Evolutionary conservation across 2,113 vertebrate species (phyloP).

Genomic region (Chroicocephalus ridibundus): DNA sequence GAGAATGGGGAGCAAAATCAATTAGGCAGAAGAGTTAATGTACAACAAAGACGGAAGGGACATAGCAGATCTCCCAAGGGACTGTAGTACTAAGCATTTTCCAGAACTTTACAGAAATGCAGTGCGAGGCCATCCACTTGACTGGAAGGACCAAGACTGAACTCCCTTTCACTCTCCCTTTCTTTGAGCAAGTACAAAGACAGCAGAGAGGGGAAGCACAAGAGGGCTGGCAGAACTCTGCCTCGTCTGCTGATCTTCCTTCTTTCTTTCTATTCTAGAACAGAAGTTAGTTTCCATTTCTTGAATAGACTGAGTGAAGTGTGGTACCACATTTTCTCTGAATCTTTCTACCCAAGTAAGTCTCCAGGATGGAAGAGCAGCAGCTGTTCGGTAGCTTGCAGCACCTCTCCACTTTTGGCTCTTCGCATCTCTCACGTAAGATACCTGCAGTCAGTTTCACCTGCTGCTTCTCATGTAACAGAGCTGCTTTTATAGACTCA

Average conservation of each 20-base stretch:
- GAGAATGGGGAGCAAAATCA: not conserved
- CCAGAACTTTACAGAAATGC: not conserved
- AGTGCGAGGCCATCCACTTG: not conserved
- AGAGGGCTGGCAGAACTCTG: not conserved
- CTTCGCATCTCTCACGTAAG: not conserved
- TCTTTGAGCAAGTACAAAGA: not conserved
- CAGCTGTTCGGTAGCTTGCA: not conserved
- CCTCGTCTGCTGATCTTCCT: not conserved
- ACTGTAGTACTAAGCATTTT: not conserved
- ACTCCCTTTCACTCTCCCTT: not conserved
- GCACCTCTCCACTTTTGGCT: not conserved
- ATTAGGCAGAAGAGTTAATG: not conserved
- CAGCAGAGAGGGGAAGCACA: not conserved
- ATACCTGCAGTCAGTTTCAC: not conserved
- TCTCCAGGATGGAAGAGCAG: not conserved
- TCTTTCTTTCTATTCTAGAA: not conserved
- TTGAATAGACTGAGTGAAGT: not conserved
- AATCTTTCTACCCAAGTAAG: not conserved
- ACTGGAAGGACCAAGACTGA: not conserved
- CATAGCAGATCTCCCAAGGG: not conserved
- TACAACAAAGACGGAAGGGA: not conserved
- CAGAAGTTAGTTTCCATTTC: not conserved
- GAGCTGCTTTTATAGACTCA: not conserved
- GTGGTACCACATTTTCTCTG: not conserved
- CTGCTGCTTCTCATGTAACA: not conserved